Percentiles rank a stretch among this genome's conserved stretches.
These are phyloP conservation scores for Grus americana DNA, from an alignment of 2,113 vertebrate genomes.

Conservation along the genomic window DNA sequence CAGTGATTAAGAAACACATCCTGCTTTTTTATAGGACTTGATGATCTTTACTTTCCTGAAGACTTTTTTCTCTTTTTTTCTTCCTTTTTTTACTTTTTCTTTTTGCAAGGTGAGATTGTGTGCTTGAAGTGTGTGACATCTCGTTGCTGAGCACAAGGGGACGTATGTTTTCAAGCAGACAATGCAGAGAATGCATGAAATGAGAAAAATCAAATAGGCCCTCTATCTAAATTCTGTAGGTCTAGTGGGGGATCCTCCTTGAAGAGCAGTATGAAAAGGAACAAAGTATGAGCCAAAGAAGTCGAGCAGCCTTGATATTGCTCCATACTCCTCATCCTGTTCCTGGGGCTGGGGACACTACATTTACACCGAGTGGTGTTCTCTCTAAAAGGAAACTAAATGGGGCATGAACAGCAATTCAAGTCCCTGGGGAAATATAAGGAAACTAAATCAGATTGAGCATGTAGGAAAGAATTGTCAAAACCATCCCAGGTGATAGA, in stretches of 20 bases:
- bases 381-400: slow-evolving; percentile 30
- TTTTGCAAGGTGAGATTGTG: not conserved
- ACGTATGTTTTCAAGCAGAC: not conserved
- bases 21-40: not conserved
- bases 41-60: not conserved
- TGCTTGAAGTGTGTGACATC: not conserved
- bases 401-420: slow-evolving; percentile 27
- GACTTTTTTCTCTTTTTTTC: not conserved
- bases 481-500: slow-evolving; percentile 34
- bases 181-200: not conserved
- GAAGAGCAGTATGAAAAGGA: not conserved
- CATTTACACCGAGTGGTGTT: not conserved
- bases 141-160: not conserved
- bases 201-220: not conserved
- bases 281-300: not conserved
- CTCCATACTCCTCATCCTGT: not conserved
- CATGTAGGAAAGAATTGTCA: slow-evolving; percentile 29
- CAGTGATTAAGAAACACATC: not conserved
- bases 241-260: not conserved
- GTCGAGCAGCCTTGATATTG: not conserved
- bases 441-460: slow-evolving; percentile 38
- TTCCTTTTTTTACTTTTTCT: not conserved
- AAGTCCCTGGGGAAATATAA: slow-evolving; percentile 34
- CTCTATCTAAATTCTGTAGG: not conserved
- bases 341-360: not conserved